These are phyloP conservation scores for Andrena praecox DNA, from an alignment of 2,888 invertebrate genomes.

Conservation along the genomic window DNA sequence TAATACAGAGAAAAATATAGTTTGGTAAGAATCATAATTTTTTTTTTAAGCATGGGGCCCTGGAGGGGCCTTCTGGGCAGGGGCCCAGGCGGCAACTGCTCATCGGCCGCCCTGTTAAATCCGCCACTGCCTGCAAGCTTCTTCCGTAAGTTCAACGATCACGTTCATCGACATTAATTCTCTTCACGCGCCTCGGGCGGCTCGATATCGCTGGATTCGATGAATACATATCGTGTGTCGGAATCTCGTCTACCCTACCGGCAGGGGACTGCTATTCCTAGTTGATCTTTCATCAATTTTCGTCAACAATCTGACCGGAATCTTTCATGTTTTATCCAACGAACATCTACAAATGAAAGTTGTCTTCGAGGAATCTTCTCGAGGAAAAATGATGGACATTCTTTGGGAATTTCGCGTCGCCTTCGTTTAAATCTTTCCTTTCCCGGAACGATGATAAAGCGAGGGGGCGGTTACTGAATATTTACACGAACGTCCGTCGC, in stretches of 20 bases:
- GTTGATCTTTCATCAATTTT: slow-evolving; percentile 60
- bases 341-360: slow-evolving; percentile 35
- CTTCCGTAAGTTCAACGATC: neutral
- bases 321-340: slow-evolving; percentile 45
- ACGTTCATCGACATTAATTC: slow-evolving; percentile 44
- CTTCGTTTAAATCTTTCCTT: slow-evolving; percentile 69
- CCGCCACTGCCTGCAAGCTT: no score
- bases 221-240: slow-evolving; percentile 27
- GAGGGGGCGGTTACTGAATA: slow-evolving; percentile 68
- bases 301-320: slow-evolving; percentile 34
- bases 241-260: slow-evolving; percentile 26
- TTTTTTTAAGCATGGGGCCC: neutral
- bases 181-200: slow-evolving; percentile 10
- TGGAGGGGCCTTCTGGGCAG: neutral
- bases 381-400: slow-evolving; percentile 48
- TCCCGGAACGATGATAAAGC: slow-evolving; percentile 68
- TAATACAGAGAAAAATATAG: no score
- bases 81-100: no score
- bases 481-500: slow-evolving; percentile 62
- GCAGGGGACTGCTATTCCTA: neutral
- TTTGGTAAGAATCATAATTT: no score
- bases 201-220: slow-evolving; percentile 45
- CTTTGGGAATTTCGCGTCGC: slow-evolving; percentile 53
- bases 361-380: slow-evolving; percentile 27
- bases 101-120: no score